Base-by-base conservation (phyloP, 2,113 vertebrate species). In the Malurus melanocephalus region DNA sequence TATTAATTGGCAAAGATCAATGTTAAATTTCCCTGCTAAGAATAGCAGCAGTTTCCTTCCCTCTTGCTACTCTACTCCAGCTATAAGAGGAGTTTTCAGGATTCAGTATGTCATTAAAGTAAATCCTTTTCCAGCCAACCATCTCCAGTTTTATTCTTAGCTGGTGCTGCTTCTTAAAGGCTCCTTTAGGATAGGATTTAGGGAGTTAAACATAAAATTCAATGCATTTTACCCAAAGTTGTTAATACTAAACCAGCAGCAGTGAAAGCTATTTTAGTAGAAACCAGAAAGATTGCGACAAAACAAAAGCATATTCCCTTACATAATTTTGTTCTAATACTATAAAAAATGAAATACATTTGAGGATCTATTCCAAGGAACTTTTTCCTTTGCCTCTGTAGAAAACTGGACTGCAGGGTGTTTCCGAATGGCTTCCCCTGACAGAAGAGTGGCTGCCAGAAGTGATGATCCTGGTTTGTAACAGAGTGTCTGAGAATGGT, bases 391-490 rank as follows among this genome's bases (percentile, higher is more conserved):
- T 28, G 22, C 9, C 43, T n/a, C 22, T 96, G 45, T 89, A 99
- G 99, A 98, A 98, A 75, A 97, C 97, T 46, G 98, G 98, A 21
- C 97, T 99, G 51, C 98, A 98, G 42, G 94, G 96, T 32, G 97
- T 99, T 22, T 97, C 97, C 1, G 88, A 98, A 8, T 99, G 99
- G 99, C 98, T 99, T 56, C 96, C 99, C 7, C 95, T 99, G 88
- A 96, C 98, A 78, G 98, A 99, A 69, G 98, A 99, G 16, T 98
- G 99, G 92, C 92, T 98, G 85, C 99, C 98, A 45, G 99, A 99
- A 94, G 99, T 99, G 90, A 98, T 99, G 96, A 99, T 99, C 89
- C 96, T 99, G 88, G 99, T 99, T 85, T 99, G 99, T 94, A 98
- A 99, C 82, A 97, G 98, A 94, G 98, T 98, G 14, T 98, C 96